Base-by-base conservation (phyloP, 1,140 invertebrate species). In the Drosophila lini region DNA sequence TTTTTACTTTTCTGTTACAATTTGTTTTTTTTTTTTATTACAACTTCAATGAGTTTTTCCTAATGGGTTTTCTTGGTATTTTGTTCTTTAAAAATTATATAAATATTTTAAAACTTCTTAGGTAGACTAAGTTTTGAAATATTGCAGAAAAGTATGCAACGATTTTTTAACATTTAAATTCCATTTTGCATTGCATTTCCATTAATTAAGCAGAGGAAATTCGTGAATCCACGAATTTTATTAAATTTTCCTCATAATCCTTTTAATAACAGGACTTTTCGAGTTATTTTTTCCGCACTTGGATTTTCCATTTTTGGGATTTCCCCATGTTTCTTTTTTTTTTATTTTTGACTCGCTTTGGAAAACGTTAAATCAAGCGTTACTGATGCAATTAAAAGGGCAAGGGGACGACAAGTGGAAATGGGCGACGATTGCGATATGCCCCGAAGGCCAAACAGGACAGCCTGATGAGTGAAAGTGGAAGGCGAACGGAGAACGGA, bases 301-400 rank as follows among this genome's bases (percentile, higher is more conserved):
- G 25, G 3, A 10, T 32, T 64, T 53, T 74, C 48, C 22, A 19
- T 67, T 82, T 79, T 28, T 0, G 3, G 15, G 8, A 9, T 32
- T 32, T 32, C 3, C 9, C 31, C 9, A 7, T 1, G n/a, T 41
- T 16, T 8, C 5, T 6, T 53, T 15, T 19, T 15, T 19, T 19
- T n/a, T n/a, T 19, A 10, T 11, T 50, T 50, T 50, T 50, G 63
- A 71, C 52, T 70, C 28, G 74, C 80, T 69, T 74, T 69, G 67
- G 70, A 73, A 83, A 67, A 74, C 57, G 68, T 89, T 84, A 85
- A 88, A 89, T 88, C 84, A 89, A 88, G 64, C 85, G 78, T 65
- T 61, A 78, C 65, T 89, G 74, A 88, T 90, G 81, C 85, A 89
- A 88, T 88, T 88, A 88, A 88, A 84, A 84, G 73, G 55, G 25